Evolutionary conservation across 2,888 invertebrate genomes (phyloP).

Genomic region (Brachypalpus laphriformis): DNA sequence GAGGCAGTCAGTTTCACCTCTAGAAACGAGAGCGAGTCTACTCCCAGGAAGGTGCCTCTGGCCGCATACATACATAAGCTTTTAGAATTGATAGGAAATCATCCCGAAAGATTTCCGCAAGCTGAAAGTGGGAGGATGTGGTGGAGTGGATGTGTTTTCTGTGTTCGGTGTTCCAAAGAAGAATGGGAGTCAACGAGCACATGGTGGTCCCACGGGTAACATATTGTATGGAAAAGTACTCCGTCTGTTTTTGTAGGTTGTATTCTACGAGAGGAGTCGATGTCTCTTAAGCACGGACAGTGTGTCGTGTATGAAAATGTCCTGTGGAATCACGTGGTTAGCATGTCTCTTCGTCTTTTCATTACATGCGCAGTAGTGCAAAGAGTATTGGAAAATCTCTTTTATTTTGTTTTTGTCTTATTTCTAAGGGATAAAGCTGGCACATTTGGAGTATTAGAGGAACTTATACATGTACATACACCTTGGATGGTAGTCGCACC

Average conservation of each 20-base stretch:
- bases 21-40: constrained; percentile 27
- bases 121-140: constrained; percentile 58
- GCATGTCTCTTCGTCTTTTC: constrained; percentile 28
- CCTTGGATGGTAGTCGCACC: constrained; percentile 67
- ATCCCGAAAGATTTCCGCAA: constrained; percentile 71
- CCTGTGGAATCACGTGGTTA: constrained; percentile 60
- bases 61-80: constrained; percentile 50
- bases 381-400: constrained; percentile 57
- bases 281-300: constrained; percentile 58
- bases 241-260: constrained; percentile 65
- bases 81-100: constrained; percentile 75
- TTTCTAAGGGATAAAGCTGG: constrained; percentile 39
- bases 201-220: constrained; percentile 75
- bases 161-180: constrained; percentile 41
- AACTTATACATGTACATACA: constrained; percentile 32
- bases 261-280: constrained; percentile 39
- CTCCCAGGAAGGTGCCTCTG: constrained; percentile 36
- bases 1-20: constrained; percentile 29
- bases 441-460: constrained; percentile 51
- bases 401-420: not conserved
- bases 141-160: constrained; percentile 72
- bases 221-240: constrained; percentile 74
- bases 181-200: constrained; percentile 74
- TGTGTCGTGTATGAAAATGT: constrained; percentile 19
- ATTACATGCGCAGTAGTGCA: constrained; percentile 55